Conservation (phyloP, 2,797 vertebrate species). For the Argya squamiceps region DNA sequence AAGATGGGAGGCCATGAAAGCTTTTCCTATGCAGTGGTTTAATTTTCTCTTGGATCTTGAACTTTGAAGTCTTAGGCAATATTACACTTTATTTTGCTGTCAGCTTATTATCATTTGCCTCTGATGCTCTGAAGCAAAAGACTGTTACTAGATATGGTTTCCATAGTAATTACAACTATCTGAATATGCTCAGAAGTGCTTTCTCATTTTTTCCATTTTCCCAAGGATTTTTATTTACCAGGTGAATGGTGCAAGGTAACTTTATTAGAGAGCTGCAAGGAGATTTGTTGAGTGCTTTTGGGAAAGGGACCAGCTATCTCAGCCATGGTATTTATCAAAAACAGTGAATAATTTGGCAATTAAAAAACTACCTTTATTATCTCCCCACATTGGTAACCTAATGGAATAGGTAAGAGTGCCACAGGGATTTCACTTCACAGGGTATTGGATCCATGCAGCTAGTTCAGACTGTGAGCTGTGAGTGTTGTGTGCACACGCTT, state of each 20-base stretch:
- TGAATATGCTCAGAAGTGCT: not conserved
- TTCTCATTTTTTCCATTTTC: not conserved
- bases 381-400: not conserved
- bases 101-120: slow-evolving; percentile 10
- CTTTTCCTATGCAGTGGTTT: not conserved
- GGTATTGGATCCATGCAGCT: not conserved
- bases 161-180: slow-evolving; percentile 51
- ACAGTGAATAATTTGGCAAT: not conserved
- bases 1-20: not conserved
- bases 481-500: not conserved
- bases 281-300: not conserved
- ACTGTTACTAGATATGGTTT: slow-evolving; percentile 27
- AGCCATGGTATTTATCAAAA: not conserved
- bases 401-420: not conserved
- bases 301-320: not conserved
- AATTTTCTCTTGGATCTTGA: not conserved
- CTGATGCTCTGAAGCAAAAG: slow-evolving; percentile 21
- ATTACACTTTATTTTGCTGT: not conserved
- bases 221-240: slow-evolving; percentile 15
- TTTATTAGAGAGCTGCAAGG: not conserved
- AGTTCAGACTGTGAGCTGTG: not conserved
- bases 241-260: not conserved
- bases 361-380: not conserved
- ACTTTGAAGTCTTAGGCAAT: not conserved
- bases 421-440: not conserved